Evolutionary conservation across 2,888 invertebrate genomes (phyloP), one percentile per base, ranked within the genome.

Genomic region (Leptothorax acervorum): DNA sequence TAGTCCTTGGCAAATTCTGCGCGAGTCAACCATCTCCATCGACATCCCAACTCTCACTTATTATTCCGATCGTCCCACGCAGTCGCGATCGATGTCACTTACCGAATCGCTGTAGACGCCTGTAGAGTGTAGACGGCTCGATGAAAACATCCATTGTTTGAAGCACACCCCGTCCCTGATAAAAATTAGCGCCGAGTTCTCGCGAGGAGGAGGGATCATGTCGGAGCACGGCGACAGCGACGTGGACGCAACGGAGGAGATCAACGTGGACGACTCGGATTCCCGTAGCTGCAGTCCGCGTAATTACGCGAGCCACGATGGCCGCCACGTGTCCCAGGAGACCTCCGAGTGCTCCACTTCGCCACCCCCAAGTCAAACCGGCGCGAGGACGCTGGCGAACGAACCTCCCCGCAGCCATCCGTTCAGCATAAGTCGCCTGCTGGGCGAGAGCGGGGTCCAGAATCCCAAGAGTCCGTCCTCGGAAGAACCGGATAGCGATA

Each of bases 261-360:
- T 95, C 83, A 95, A 95, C 89, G 95, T 95, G 57, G 95, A 94
- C 85, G 95, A 94, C 76, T 92, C 93, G 4, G 94, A 94, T 82
- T 94, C 94, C 57, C 92, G 93, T 23, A 94, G 93, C 23, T 93
- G 93, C 85, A 92, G 93, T 78, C 92, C 93, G 15, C 91, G 91
- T 0, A 93, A 93, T 82, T 94, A 92, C 82, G 73, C 83, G 39
- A 86, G 74, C 60, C 84, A 84, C 55, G 91, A 90, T 63, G 86
- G 68, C 42, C 85, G 86, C 45, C 89, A 39, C 76, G 71, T 87
- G 55, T 75, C 88, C 60, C 82, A 79, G 35, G 90, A 88, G 23
- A 90, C 92, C 51, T 94, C 94, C 74, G 94, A 94, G 85, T 93
- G 93, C 76, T 94, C 94, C 28, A 85, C 87, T 66, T 90, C 90